phyloP scores from a whole-genome alignment of 1,140 invertebrate species.

The Drosophila repletoides region DNA sequence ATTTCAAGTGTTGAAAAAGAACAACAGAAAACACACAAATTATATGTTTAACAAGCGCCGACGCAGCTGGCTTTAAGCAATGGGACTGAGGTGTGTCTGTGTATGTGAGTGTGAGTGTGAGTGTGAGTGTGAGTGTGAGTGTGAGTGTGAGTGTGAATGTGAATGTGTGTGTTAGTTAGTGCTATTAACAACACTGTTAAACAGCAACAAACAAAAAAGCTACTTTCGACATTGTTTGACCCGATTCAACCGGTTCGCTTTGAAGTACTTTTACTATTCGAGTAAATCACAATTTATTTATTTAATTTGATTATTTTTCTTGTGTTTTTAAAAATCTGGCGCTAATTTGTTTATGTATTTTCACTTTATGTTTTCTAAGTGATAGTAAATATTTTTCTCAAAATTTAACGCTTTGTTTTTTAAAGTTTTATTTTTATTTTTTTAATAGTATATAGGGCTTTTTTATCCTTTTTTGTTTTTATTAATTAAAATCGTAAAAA shows the following conservation, averaged over 20 bases:
- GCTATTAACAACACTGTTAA: no score
- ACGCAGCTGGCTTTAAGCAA: conserved; percentile 18
- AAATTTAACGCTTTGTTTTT: no score
- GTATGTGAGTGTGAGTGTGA: neutral
- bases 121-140: neutral
- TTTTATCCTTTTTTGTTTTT: no score
- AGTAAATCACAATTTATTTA: conserved; percentile 5
- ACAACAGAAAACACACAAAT: neutral
- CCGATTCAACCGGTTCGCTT: no score
- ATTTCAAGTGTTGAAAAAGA: conserved; percentile 2
- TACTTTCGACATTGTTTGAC: no score
- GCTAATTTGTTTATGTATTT: conserved; percentile 40
- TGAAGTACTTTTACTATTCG: conserved; percentile 7
- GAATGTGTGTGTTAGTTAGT: neutral
- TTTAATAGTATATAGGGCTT: no score
- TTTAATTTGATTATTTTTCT: conserved; percentile 28
- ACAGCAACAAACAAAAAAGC: no score
- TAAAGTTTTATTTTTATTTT: no score
- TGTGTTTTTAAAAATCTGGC: conserved; percentile 1
- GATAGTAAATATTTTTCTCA: no score
- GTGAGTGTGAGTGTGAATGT: neutral
- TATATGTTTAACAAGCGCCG: conserved; percentile 6
- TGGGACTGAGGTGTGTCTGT: neutral
- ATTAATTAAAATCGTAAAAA: no score
- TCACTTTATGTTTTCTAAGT: conserved; percentile 2